Conservation (phyloP, 2,113 vertebrate species). For the Rhinolophus sinicus region DNA sequence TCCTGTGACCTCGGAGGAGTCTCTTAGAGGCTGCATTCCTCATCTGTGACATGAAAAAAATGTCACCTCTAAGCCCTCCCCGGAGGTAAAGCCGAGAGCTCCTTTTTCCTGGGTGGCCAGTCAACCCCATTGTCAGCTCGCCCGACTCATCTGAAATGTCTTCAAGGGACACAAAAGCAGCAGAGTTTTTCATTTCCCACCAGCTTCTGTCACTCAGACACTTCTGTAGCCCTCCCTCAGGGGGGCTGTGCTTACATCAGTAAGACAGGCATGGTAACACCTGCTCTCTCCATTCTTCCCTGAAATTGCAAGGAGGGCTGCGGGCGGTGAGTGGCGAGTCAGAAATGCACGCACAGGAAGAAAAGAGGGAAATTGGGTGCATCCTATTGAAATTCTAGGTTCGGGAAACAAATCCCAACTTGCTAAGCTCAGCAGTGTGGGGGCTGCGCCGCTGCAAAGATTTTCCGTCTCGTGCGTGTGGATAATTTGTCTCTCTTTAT, state of each 20-base stretch:
- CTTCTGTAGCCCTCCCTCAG: neutral
- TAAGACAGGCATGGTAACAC: neutral
- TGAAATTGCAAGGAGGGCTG: neutral
- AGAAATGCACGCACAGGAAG: neutral
- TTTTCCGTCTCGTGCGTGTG: neutral
- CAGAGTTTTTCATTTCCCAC: no score
- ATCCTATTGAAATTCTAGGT: neutral
- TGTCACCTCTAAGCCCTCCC: neutral
- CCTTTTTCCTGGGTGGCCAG: neutral
- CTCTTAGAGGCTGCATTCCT: neutral
- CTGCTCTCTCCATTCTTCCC: neutral
- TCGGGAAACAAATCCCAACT: constrained; percentile 3
- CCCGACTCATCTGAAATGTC: neutral
- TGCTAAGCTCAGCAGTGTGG: constrained; percentile 63
- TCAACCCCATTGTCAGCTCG: no score
- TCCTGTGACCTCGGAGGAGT: neutral
- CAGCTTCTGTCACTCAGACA: neutral
- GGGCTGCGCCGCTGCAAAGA: neutral
- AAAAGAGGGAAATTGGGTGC: neutral
- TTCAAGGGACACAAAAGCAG: neutral
- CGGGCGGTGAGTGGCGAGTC: neutral
- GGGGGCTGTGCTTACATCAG: neutral
- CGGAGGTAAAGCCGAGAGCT: neutral
- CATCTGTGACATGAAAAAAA: neutral
- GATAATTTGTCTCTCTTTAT: constrained; percentile 73